phyloP scores from a whole-genome alignment of 2,113 vertebrate genomes.

The Labrus mixtus region DNA sequence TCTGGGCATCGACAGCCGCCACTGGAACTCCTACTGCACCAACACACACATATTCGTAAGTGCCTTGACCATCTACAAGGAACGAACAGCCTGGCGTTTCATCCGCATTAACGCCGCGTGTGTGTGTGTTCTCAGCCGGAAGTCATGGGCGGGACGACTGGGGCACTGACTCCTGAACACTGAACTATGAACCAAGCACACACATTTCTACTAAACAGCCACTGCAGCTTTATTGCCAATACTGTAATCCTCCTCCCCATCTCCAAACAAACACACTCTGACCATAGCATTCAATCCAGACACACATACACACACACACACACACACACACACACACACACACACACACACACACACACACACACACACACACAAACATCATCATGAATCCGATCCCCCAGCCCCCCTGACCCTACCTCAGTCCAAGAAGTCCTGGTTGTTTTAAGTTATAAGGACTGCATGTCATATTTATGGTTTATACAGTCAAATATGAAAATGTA shows the following conservation, averaged over 20 bases:
- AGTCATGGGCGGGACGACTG: conserved; percentile 86
- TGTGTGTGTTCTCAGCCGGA: conserved; percentile 96
- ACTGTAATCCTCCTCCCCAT: conserved; percentile 69
- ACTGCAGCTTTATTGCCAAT: conserved; percentile 83
- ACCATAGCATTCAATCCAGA: conserved; percentile 32
- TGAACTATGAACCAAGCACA: conserved; percentile 65
- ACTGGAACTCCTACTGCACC: conserved; percentile 99
- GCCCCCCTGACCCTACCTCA: conserved; percentile 95
- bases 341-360: conserved; percentile 39
- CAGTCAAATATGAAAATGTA: conserved; percentile 86
- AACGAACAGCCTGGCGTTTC: conserved; percentile 93
- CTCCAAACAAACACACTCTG: conserved; percentile 42
- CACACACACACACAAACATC: conserved; percentile 29
- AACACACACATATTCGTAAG: conserved; percentile 96
- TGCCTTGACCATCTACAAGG: conserved; percentile 91
- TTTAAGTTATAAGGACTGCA: conserved; percentile 99
- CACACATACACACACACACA: conserved; percentile 33
- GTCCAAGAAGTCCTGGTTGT: conserved; percentile 92
- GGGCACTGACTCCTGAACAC: conserved; percentile 80
- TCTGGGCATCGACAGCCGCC: conserved; percentile 93
- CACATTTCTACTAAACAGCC: conserved; percentile 68
- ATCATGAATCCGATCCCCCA: conserved; percentile 51
- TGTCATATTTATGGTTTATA: conserved; percentile 99
- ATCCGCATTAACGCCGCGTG: conserved; percentile 97
- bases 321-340: conserved; percentile 32